A percentile compares a stretch with the other conserved stretches of the same genome.
Conservation (phyloP, 2,797 vertebrate species). For the Apogon hyalosoma region DNA sequence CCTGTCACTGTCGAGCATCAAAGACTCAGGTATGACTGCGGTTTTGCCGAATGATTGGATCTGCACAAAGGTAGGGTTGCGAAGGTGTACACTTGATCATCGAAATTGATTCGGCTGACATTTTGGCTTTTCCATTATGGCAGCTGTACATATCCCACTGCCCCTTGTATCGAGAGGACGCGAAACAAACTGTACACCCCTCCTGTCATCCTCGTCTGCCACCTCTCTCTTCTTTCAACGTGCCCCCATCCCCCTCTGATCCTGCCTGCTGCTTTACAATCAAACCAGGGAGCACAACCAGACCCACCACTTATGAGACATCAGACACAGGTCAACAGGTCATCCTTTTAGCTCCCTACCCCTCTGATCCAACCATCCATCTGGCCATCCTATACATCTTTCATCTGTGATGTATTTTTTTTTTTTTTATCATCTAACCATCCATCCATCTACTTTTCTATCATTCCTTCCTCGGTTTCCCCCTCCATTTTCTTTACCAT, state of each 20-base stretch:
- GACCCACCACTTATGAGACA: constrained; percentile 73
- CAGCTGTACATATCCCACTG: constrained; percentile 22
- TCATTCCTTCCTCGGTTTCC: constrained; percentile 41
- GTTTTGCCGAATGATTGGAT: constrained; percentile 26
- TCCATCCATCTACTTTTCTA: constrained; percentile 46
- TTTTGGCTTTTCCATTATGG: constrained; percentile 14
- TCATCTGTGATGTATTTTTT: constrained; percentile 67
- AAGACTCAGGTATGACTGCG: constrained; percentile 6
- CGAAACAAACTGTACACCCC: constrained; percentile 56
- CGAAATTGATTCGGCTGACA: constrained; percentile 9
- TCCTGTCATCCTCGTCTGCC: constrained; percentile 41
- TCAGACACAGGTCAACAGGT: constrained; percentile 75
- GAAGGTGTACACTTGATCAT: constrained; percentile 13
- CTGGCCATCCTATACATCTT: constrained; percentile 62
- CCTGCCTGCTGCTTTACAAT: constrained; percentile 75
- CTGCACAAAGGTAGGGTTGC: not conserved
- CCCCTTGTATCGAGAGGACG: constrained; percentile 20
- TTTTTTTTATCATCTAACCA: constrained; percentile 53
- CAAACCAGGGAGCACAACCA: constrained; percentile 68
- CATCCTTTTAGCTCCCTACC: constrained; percentile 75
- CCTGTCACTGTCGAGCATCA: constrained; percentile 28
- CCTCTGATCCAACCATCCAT: constrained; percentile 68
- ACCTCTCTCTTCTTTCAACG: constrained; percentile 26
- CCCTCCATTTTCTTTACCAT: constrained; percentile 35
- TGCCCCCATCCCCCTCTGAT: constrained; percentile 28